Evolutionary conservation across 1,140 invertebrate species (phyloP), one percentile per base, ranked within the genome.

Genomic region (Drosophila nasuta): DNA sequence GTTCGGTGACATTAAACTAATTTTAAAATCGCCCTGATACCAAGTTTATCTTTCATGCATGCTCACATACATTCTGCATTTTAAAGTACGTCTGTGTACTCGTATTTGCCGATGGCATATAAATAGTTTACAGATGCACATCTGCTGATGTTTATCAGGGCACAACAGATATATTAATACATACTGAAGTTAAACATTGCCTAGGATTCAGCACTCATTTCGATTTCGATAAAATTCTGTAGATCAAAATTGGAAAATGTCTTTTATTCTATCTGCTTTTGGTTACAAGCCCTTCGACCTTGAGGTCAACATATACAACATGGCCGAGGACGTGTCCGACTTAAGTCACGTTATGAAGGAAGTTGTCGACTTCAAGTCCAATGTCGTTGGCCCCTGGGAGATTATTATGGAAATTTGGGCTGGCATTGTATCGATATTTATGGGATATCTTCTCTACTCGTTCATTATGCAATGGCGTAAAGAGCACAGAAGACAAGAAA

Each of bases 301-400:
- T 11, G 80, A 89, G 25, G 13, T 48, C 0, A 73, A 57, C 7
- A 48, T 88, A 20, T 81, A 64, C 15, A 15, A 28, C 7, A 75
- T 88, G 81, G 81, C 85, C 5, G 75, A 88, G 28, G 67, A 78
- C n/a, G 56, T 89, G 1, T 49, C 60, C 25, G 52, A 64, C 1
- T 13, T 78, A 1, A 67, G 52, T 0, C 45, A 78, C 1, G 15
- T 46, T 0, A 72, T 88, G 54, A 5, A 66, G 1, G 38, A 56
- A 30, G 70, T 70, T 0, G 11, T 20, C 2, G 30, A 28, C 10
- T 83, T 89, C n/a, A 65, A 69, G 11, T 13, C 11, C 2, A 51
- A 25, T 0, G 5, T 77, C 3, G 45, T 64, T 11, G 48, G 45
- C 11, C 69, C 45, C n/a, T 62, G 51, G 45, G 62, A 74, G 2